Evolutionary conservation across 2,888 invertebrate species (phyloP).

Genomic region (Drosophila seclusa): DNA sequence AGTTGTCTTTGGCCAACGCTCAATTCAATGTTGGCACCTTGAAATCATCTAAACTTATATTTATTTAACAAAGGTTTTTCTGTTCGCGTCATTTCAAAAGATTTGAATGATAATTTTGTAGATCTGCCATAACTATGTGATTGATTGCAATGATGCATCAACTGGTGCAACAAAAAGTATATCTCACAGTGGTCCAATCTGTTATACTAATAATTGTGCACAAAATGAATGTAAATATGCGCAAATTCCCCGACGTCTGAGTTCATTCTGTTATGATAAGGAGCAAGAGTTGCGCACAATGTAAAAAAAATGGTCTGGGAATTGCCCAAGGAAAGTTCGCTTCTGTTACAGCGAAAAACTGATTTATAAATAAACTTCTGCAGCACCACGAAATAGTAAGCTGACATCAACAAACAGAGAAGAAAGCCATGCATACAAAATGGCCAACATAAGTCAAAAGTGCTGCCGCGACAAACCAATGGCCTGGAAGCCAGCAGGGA

Average conservation of each 20-base stretch:
- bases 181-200: conserved; percentile 59
- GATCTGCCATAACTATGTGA: background rate
- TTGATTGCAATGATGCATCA: conserved; percentile 6
- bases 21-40: background rate
- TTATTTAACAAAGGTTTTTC: background rate
- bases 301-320: conserved; percentile 41
- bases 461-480: conserved; percentile 12
- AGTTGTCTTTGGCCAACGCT: background rate
- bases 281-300: conserved; percentile 22
- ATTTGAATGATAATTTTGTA: background rate
- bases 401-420: conserved; percentile 62
- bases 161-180: background rate
- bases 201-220: conserved; percentile 67
- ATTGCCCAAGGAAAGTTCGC: conserved; percentile 32
- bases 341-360: conserved; percentile 55
- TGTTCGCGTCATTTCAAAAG: background rate
- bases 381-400: conserved; percentile 55
- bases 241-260: conserved; percentile 38
- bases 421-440: conserved; percentile 50
- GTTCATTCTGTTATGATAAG: conserved; percentile 43
- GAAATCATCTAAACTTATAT: background rate
- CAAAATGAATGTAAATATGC: conserved; percentile 64
- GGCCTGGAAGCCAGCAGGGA: conserved; percentile 16
- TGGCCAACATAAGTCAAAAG: conserved; percentile 55
- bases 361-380: conserved; percentile 77